Conservation (phyloP, 1,140 invertebrate genomes). For the Lanistes nyassanus region DNA sequence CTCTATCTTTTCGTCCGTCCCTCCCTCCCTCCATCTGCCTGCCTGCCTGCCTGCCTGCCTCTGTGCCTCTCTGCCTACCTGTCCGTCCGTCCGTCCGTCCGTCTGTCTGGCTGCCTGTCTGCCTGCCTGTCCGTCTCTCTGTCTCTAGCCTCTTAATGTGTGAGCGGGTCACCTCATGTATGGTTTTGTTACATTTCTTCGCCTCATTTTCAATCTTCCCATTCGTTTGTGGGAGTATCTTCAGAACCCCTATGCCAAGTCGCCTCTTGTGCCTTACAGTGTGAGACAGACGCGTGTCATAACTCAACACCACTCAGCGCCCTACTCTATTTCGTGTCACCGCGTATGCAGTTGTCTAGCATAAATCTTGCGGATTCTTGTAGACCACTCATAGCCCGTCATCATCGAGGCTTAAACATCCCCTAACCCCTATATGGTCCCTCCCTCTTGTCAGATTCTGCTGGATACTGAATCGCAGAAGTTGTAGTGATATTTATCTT, state of each 20-base stretch:
- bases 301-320: not conserved
- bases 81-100: not conserved
- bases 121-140: too few species aligned
- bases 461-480: too few species aligned
- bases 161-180: not conserved
- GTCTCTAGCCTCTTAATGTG: not conserved
- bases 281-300: too few species aligned
- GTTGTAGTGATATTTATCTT: too few species aligned
- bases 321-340: not conserved
- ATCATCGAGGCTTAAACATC: too few species aligned
- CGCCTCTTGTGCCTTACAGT: not conserved
- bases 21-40: not conserved
- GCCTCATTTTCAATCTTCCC: not conserved
- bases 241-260: not conserved
- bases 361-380: slow-evolving; percentile 5
- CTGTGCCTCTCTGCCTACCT: not conserved
- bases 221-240: not conserved
- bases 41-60: not conserved
- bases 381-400: too few species aligned
- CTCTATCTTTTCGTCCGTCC: too few species aligned
- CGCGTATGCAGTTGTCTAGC: not conserved
- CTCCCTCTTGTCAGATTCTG: too few species aligned
- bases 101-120: not conserved
- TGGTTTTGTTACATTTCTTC: not conserved
- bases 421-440: too few species aligned